Evolutionary conservation across 2,113 vertebrate genomes (phyloP), one percentile per base, ranked within the genome.

Genomic region (Triplophysa dalaica): DNA sequence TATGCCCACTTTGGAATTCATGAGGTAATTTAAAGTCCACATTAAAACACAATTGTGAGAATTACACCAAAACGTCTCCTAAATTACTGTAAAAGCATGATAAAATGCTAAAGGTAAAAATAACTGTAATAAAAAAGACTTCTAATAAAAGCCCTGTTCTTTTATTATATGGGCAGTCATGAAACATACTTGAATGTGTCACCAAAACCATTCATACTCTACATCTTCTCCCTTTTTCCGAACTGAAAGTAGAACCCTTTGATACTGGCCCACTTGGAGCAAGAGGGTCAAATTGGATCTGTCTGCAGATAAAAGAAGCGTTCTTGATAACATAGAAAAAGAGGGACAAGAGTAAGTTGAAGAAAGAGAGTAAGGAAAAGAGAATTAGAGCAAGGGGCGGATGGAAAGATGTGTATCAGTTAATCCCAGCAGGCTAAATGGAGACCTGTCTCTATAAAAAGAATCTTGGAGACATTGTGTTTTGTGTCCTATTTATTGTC

Each of bases 1-100:
- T 99, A 99, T 13, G 97, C 96, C 73, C 97, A 99, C 90, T 99
- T 99, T 90, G 97, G 97, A 87, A 99, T 99, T 86, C 97, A 99
- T 1, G 97, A 99, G 96, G 97, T 99, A 95, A 33, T 4, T 1
- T 1, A 38, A 26, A 7, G 54, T 58, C 54, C 3, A 21, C 9
- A 2, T 21, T 21, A 58, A 58, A 16, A 10, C 9, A 58, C 17
- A 58, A 21, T 21, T 3, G n/a, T n/a, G 17, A 16, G 16, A 38
- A 38, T 19, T 7, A 56, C 17, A 56, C 17, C 5, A 17, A 56
- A 56, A 17, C 6, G 8, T 16, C 52, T 56, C 14, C 48, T 50
- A 3, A 50, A 50, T 29, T 3, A 29, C 26, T 29, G 26, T 2
- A 54, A 54, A 54, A 54, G 17, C 45, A 50, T 10, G 45, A 12